These are phyloP conservation scores for Ceratosolen solmsi DNA, from an alignment of 1,140 invertebrate genomes.

Conservation along the genomic window DNA sequence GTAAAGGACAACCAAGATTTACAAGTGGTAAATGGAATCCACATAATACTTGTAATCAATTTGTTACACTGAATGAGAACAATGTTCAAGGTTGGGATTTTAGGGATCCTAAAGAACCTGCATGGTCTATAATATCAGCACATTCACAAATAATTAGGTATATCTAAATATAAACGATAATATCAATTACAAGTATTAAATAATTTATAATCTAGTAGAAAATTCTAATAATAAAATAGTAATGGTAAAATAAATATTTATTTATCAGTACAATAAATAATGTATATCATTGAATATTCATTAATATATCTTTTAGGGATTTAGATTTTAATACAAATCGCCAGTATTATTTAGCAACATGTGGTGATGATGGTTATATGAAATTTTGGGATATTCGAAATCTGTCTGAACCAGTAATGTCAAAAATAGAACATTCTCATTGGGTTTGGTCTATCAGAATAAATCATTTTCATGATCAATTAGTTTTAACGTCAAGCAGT, in stretches of 20 bases:
- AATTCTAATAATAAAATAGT: no score
- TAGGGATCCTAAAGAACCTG: slow-evolving; percentile 79
- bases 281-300: neutral
- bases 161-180: slow-evolving; percentile 35
- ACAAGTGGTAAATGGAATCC: slow-evolving; percentile 94
- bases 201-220: no score
- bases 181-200: neutral
- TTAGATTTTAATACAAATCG: slow-evolving; percentile 98
- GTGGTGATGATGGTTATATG: slow-evolving; percentile 94
- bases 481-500: slow-evolving; percentile 94
- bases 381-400: slow-evolving; percentile 98
- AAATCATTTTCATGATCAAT: slow-evolving; percentile 97
- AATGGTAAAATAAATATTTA: neutral
- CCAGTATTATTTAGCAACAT: slow-evolving; percentile 93
- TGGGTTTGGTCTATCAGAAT: slow-evolving; percentile 97
- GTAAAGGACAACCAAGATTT: slow-evolving; percentile 84
- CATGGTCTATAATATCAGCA: slow-evolving; percentile 89
- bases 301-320: slow-evolving; percentile 76
- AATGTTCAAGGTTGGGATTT: slow-evolving; percentile 92
- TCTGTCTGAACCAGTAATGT: slow-evolving; percentile 83
- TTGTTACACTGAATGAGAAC: slow-evolving; percentile 88
- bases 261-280: neutral
- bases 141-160: slow-evolving; percentile 89
- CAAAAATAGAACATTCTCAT: slow-evolving; percentile 92
- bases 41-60: slow-evolving; percentile 89